Evolutionary conservation across 2,797 vertebrate species (phyloP), one percentile per base, ranked within the genome.

Genomic region (Gastrophryne carolinensis): DNA sequence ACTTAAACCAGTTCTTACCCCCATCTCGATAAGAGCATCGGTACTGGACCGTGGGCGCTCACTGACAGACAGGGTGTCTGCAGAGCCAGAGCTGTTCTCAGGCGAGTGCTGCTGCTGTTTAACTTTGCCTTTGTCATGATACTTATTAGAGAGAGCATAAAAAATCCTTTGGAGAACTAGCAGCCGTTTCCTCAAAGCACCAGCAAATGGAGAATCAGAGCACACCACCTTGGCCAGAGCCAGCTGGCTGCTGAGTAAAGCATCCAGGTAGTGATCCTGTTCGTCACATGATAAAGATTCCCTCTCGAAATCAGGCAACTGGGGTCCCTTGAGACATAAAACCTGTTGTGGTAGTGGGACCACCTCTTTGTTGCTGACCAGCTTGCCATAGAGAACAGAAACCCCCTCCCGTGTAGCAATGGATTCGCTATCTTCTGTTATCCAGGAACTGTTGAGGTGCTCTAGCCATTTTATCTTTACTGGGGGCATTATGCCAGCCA

Each of bases 381-480:
- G 89, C 86, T 98, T 98, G 4, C 94, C 88, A 41, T 97, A 98
- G 7, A 98, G 86, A 83, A 96, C 69, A 7, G 95, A 91, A 41
- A 98, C 97, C 2, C 97, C 97, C 69, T 98, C 96, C 84, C 97
- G 91, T 0, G 96, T 98, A 75, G 97, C 94, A 61, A 99, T 96
- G 35, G 96, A 98, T 88, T 99, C 97, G 73, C 97, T 99, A 90
- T 99, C 96, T 83, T 99, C 97, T 4, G 94, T 95, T 84, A 99
- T 98, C 97, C 97, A 99, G 39, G 96, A 98, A 89, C 96, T 97
- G 89, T 98, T 98, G 0, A 98, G 92, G 84, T 99, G 97, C 89
- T 99, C 97, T 67, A 99, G 92, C 97, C 97, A 99, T 88, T 99
- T 99, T 75, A 98, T 90, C 81, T 99, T 99, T 85, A 99, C 97